Evolutionary conservation across 1,140 invertebrate species (phyloP).

Genomic region (Sitodiplosis mosellana): DNA sequence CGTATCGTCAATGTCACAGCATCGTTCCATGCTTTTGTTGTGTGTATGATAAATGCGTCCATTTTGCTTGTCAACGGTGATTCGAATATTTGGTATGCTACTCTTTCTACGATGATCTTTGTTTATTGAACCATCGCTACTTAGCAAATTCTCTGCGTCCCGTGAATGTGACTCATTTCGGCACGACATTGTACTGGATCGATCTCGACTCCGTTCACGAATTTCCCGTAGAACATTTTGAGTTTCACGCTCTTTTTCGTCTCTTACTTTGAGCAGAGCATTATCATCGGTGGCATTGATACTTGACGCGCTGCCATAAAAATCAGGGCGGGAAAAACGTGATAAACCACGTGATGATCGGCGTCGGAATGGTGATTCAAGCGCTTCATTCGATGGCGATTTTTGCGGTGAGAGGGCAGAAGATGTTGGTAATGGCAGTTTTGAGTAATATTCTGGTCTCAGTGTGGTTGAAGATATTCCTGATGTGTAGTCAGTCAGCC

Average conservation of each 20-base stretch:
- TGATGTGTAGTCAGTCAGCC: no score
- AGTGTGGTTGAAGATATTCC: no score
- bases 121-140: not conserved
- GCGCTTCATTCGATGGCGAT: no score
- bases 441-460: not conserved
- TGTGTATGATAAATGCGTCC: conserved; percentile 10
- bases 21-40: conserved; percentile 20
- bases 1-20: conserved; percentile 6
- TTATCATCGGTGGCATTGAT: conserved; percentile 35
- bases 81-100: not conserved
- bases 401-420: not conserved
- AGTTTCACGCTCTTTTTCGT: conserved; percentile 40
- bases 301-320: conserved; percentile 42
- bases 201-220: conserved; percentile 30
- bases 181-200: not conserved
- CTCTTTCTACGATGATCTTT: not conserved
- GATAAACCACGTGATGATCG: conserved; percentile 39
- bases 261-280: conserved; percentile 46
- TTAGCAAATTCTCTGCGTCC: not conserved
- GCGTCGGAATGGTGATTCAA: conserved; percentile 13
- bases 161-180: not conserved
- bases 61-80: conserved; percentile 2
- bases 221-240: conserved; percentile 43
- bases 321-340: conserved; percentile 50
- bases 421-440: not conserved